A percentile compares a stretch with the other conserved stretches of the same genome.
These are phyloP conservation scores for Brenthis ino DNA, from an alignment of 2,888 invertebrate genomes.

Conservation along the genomic window DNA sequence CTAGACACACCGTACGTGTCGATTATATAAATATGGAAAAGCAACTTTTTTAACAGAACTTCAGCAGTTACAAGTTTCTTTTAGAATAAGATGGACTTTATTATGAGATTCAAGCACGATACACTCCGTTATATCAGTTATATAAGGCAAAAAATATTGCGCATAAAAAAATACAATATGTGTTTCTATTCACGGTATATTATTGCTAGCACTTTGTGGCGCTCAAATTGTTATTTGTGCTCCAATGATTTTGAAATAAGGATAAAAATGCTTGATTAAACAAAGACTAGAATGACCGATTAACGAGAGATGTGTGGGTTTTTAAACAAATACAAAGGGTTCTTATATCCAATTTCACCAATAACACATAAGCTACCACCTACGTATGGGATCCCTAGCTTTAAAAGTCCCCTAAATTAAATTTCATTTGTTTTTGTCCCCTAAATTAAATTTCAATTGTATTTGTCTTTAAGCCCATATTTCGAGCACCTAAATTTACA, in stretches of 20 bases:
- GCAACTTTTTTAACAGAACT: not conserved
- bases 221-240: constrained; percentile 6
- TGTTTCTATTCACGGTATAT: constrained; percentile 18
- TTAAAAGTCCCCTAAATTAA: no score
- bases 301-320: no score
- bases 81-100: not conserved
- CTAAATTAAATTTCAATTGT: no score
- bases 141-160: constrained; percentile 34
- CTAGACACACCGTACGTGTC: not conserved
- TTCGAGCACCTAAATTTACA: no score
- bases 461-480: no score
- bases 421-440: no score
- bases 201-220: constrained; percentile 3
- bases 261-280: not conserved
- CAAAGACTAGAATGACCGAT: no score
- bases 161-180: constrained; percentile 21
- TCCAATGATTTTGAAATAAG: not conserved
- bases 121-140: constrained; percentile 39
- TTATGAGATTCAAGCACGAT: constrained; percentile 34
- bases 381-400: no score
- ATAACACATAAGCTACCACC: no score
- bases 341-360: no score
- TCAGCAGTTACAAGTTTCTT: not conserved
- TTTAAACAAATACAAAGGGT: no score
- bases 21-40: constrained; percentile 8